phyloP scores from a whole-genome alignment of 2,113 vertebrate species.

The Mohoua ochrocephala region DNA sequence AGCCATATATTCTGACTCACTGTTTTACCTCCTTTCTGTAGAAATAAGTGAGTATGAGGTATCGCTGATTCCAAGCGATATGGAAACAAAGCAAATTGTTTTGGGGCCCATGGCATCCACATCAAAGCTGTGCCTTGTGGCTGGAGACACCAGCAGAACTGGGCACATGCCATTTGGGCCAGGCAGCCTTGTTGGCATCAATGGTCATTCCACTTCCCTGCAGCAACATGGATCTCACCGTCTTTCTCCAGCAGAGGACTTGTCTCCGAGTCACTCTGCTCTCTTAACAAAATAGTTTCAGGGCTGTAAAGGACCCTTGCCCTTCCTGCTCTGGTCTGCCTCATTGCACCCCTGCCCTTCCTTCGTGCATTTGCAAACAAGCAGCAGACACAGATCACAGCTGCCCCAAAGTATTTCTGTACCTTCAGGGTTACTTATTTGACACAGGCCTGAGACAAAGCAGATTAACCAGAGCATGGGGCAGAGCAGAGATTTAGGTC shows the following conservation, averaged over 20 bases:
- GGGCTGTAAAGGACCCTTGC: neutral
- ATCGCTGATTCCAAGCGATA: neutral
- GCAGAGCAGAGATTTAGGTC: neutral
- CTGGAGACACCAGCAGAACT: neutral
- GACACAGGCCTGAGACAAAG: neutral
- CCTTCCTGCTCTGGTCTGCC: neutral
- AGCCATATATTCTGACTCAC: neutral
- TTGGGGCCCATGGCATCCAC: neutral
- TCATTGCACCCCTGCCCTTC: neutral
- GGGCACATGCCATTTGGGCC: accelerated
- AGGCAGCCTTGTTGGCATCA: neutral
- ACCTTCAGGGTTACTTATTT: neutral
- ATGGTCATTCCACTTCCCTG: neutral
- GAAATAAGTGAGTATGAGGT: neutral
- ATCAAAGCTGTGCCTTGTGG: neutral
- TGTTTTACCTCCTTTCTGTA: neutral
- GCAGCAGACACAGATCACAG: neutral
- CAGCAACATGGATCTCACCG: neutral
- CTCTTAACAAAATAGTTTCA: neutral
- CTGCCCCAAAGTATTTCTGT: neutral
- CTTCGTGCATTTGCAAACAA: neutral
- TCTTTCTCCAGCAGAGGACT: neutral
- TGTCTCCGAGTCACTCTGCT: neutral
- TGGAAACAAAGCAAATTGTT: neutral
- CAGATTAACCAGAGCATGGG: neutral